Base-by-base conservation (phyloP, 2,888 invertebrate species). In the Globia sparganii region DNA sequence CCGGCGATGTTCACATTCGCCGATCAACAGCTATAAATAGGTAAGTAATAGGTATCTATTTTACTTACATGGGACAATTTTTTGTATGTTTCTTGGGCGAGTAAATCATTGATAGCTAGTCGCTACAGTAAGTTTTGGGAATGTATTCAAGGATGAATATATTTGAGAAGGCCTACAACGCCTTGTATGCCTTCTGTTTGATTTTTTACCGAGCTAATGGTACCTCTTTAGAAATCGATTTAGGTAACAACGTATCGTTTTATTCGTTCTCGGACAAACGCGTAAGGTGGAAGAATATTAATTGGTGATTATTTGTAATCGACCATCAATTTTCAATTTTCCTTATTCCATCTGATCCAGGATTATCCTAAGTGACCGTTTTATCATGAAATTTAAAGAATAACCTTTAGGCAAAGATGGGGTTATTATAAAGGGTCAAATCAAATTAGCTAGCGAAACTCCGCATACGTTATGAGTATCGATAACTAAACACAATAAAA, bases 251-350 rank as follows among this genome's bases (percentile, higher is more conserved):
- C 3, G 28, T 46, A 40, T 53, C 21, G 15, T 56, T 75, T 53
- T 59, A 53, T 53, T 65, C 13, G 15, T 21, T 11, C 6, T n/a
- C 11, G 25, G 40, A 49, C 31, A n/a, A 34, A 76, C 40, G 67
- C 15, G 31, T 59, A 59, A 72, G 40, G 56, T 46, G 46, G 43
- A 8, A 5, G 72, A 69, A 77, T 77, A 72, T 78, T 70, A 62
- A 82, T 62, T 72, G 13, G 21, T 5, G 34, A 70, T 83, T 74
- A 65, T 69, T 69, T 62, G n/a, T n/a, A 79, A 31, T 70, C 25
- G 65, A 34, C 11, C 43, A 61, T 75, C 15, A 59, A 25, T 62
- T 83, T 62, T 53, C 59, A 70, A 83, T 76, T 59, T 72, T 64
- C 70, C 1, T 59, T 40, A 67, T 40, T 59, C 53, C 28, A 13